Conservation (phyloP, 2,888 invertebrate genomes). For the Diarsia dahlii region DNA sequence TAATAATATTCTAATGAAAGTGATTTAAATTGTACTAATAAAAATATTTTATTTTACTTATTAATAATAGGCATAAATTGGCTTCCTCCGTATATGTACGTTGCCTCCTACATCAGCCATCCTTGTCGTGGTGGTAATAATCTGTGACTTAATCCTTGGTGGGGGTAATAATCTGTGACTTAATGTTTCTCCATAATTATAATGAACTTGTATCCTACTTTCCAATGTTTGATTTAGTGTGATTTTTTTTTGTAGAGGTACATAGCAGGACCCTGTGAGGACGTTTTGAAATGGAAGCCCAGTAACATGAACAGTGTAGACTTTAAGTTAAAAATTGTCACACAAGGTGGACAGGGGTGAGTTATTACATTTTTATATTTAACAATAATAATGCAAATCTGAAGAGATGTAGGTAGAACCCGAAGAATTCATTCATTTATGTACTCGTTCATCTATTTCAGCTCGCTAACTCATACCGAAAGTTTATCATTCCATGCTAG, state of each 20-base stretch:
- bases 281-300: slow-evolving; percentile 99
- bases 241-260: slow-evolving; percentile 92
- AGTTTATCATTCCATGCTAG: background rate
- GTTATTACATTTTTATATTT: slow-evolving; percentile 59
- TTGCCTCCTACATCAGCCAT: no score
- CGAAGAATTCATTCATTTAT: background rate
- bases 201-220: background rate
- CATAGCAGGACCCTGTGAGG: slow-evolving; percentile 94
- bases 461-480: background rate
- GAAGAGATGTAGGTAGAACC: background rate
- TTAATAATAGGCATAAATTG: no score
- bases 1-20: no score
- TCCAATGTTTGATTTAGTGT: background rate
- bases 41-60: no score
- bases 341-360: slow-evolving; percentile 94
- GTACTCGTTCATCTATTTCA: background rate
- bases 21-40: no score
- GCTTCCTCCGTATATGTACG: no score
- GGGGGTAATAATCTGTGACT: background rate
- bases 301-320: slow-evolving; percentile 98
- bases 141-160: background rate
- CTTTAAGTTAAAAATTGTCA: slow-evolving; percentile 96
- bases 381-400: no score
- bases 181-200: background rate
- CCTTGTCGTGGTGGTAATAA: background rate